phyloP scores from a whole-genome alignment of 2,888 invertebrate genomes.

The Nysson spinosus region DNA sequence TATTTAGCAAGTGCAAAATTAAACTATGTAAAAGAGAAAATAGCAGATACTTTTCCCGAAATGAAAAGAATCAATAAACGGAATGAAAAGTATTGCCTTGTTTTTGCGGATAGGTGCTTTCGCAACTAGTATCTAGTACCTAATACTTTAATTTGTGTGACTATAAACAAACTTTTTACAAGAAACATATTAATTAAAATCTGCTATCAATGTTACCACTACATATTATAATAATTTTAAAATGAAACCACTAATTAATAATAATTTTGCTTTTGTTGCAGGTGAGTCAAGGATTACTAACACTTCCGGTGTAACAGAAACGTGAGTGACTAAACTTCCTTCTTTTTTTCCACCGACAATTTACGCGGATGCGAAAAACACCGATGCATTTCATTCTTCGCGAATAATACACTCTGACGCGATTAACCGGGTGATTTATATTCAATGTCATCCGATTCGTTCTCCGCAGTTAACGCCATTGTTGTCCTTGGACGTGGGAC shows the following conservation, averaged over 20 bases:
- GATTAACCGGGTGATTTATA: slow-evolving; percentile 45
- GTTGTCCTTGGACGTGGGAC: slow-evolving; percentile 36
- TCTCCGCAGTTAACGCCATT: slow-evolving; percentile 38
- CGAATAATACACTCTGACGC: background rate
- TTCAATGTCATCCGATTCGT: slow-evolving; percentile 52
- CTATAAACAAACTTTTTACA: no score
- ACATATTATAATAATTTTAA: no score
- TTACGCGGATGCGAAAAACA: background rate
- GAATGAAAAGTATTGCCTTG: no score
- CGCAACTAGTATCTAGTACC: no score
- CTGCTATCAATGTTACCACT: background rate
- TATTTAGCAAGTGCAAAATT: no score
- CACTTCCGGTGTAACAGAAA: background rate
- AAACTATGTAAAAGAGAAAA: no score
- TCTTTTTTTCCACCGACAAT: background rate
- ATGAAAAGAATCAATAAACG: no score
- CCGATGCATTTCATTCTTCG: slow-evolving; percentile 1
- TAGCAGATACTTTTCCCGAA: no score
- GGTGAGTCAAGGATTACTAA: slow-evolving; percentile 53
- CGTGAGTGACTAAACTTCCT: slow-evolving; percentile 33
- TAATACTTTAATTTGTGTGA: no score
- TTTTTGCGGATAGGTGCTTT: no score
- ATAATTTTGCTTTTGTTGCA: slow-evolving; percentile 57
- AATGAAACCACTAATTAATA: slow-evolving; percentile 34
- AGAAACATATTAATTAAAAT: background rate